A percentile compares a stretch with the other conserved stretches of the same genome.
Evolutionary conservation across 37 sponge, comb jelly and placozoan genomes (phyloP).

Genomic region (Geodia barretti): DNA sequence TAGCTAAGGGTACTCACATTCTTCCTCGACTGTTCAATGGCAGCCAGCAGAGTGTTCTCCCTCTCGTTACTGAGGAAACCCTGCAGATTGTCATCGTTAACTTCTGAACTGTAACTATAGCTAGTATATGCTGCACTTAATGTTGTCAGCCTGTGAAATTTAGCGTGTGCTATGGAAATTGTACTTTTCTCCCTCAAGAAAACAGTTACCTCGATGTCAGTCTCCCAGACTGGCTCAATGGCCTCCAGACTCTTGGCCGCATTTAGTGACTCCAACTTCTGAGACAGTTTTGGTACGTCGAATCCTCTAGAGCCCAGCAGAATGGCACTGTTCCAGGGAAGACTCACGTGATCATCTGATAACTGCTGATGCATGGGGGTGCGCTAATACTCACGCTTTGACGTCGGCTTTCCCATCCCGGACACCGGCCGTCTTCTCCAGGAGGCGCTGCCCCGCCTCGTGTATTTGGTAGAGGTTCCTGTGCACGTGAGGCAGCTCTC

Average conservation of each 20-base stretch:
- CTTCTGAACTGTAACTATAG: not conserved
- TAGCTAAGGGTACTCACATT: conserved; percentile 37
- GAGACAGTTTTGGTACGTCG: conserved; percentile 87
- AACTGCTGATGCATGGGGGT: too few relatives aligned
- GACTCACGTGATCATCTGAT: too few relatives aligned
- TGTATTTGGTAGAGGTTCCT: conserved; percentile 95
- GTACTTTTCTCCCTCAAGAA: not conserved
- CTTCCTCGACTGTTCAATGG: conserved; percentile 91
- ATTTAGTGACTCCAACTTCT: conserved; percentile 87
- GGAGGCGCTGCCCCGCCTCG: conserved; percentile 89
- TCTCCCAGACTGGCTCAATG: conserved; percentile 81
- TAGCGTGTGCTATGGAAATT: not conserved
- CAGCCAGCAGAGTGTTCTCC: conserved; percentile 91
- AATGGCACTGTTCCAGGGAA: conserved; percentile 60
- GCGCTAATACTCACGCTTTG: conserved; percentile 76
- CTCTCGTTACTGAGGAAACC: conserved; percentile 93
- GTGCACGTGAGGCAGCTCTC: conserved; percentile 85
- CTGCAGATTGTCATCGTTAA: not conserved
- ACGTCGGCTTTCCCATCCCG: conserved; percentile 76
- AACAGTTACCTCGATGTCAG: conserved; percentile 65
- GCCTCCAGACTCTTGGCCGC: conserved; percentile 92
- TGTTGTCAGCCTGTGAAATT: not conserved
- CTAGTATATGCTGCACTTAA: too few relatives aligned
- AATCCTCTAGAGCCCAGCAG: conserved; percentile 93
- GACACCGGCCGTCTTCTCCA: conserved; percentile 75